Evolutionary conservation across 92 coral and sea anemone species (phyloP), one percentile per base, ranked within the genome.

Genomic region (Pocillopora grandis): DNA sequence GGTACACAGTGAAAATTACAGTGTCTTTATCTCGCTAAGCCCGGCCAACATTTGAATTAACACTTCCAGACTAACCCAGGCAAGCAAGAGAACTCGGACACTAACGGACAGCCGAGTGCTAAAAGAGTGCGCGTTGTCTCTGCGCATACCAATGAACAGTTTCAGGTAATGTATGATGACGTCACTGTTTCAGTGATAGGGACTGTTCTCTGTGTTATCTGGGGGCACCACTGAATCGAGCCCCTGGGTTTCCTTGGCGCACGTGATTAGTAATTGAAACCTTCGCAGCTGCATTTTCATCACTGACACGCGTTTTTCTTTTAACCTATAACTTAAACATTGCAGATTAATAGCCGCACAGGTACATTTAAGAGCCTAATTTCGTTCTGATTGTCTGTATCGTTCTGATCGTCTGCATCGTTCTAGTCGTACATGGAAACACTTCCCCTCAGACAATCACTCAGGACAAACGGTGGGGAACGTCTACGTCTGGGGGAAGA

Each of bases 31-130:
- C 86, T 83, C 86, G 72, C 86, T 83, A 80, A 83, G 80, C 58
- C 66, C 55, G 86, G 86, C 86, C 86, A 83, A 83, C 80, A 83
- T 83, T 83, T 74, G 72, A 59, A 59, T 80, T 84, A 84, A 84
- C 87, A 84, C 87, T 72, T 87, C 87, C 98, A 87, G 96, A 94
- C 89, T 87, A 93, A 92, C 79, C 94, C 94, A 84, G 95, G 94
- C 87, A 95, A 95, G 95, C 98, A 89, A 88, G 97, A 91, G 86
- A 95, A 92, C 91, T 95, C 94, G 71, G 95, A 88, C 86, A 89
- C 85, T 77, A 94, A 92, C 76, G 98, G 91, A 70, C 97, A 89
- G 90, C 95, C 92, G 78, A 94, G 93, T 95, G 92, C 93, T 92
- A 95, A 95, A 89, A 92, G 91, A 91, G 88, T 86, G 65, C 97